Conservation (phyloP, 2,888 invertebrate species). For the Eristalis pertinax region DNA sequence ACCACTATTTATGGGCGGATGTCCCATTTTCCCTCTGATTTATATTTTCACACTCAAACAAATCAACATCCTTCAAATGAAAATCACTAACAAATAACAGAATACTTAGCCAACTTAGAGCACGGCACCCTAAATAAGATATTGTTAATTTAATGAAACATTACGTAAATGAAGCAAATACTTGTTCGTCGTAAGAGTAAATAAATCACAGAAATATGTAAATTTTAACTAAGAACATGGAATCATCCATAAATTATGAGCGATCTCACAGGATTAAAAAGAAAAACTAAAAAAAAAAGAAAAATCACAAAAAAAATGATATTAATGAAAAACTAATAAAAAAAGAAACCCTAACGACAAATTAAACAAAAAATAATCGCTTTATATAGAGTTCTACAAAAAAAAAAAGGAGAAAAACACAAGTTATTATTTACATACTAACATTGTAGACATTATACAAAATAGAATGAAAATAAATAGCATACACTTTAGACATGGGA, state of each 20-base stretch:
- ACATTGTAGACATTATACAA: slow-evolving; percentile 64
- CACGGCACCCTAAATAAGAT: slow-evolving; percentile 57
- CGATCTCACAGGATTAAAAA: slow-evolving; percentile 69
- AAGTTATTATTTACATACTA: slow-evolving; percentile 54
- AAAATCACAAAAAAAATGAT: slow-evolving; percentile 57
- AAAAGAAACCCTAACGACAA: slow-evolving; percentile 67
- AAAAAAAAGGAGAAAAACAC: not conserved
- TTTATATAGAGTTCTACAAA: slow-evolving; percentile 73
- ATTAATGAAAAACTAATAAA: slow-evolving; percentile 58
- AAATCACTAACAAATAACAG: not conserved
- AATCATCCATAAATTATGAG: slow-evolving; percentile 61
- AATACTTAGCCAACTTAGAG: slow-evolving; percentile 42
- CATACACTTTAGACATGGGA: slow-evolving; percentile 62
- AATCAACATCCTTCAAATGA: slow-evolving; percentile 61
- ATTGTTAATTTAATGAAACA: slow-evolving; percentile 31
- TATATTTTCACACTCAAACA: not conserved
- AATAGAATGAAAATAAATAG: slow-evolving; percentile 30
- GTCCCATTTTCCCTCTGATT: not conserved
- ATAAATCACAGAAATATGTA: slow-evolving; percentile 68
- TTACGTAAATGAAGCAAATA: slow-evolving; percentile 9
- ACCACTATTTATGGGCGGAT: slow-evolving; percentile 30
- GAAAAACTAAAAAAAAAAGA: slow-evolving; percentile 58
- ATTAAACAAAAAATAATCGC: slow-evolving; percentile 74
- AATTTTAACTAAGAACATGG: slow-evolving; percentile 43
- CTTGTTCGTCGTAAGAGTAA: slow-evolving; percentile 70